Percentiles rank a stretch among this genome's conserved stretches.
Evolutionary conservation across 2,888 invertebrate genomes (phyloP).

Genomic region (Eustalomyia histrio): DNA sequence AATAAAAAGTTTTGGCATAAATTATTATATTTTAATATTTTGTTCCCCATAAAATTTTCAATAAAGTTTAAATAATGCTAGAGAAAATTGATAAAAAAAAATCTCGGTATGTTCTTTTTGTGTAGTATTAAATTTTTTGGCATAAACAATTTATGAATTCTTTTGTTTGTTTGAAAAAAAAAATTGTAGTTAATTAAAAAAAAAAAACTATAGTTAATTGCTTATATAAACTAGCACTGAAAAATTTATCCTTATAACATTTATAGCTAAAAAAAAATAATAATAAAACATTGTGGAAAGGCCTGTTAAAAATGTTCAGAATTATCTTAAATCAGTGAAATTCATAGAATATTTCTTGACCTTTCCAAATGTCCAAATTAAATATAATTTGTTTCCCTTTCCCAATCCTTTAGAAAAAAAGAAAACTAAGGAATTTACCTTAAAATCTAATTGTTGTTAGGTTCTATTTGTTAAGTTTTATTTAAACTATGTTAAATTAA

Average conservation of each 20-base stretch:
- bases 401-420: background rate
- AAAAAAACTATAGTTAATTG: background rate
- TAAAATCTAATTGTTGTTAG: background rate
- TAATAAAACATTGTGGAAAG: background rate
- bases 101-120: too few species aligned
- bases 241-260: background rate
- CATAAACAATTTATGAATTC: too few species aligned
- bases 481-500: conserved; percentile 5
- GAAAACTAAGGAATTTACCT: background rate
- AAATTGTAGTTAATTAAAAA: too few species aligned
- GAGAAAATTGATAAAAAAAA: too few species aligned
- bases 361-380: background rate
- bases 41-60: too few species aligned
- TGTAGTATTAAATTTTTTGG: too few species aligned
- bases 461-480: background rate
- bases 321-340: background rate
- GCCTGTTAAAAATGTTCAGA: background rate
- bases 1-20: too few species aligned
- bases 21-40: too few species aligned
- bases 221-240: background rate
- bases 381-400: background rate
- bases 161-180: too few species aligned
- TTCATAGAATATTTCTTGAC: background rate
- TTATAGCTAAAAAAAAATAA: background rate
- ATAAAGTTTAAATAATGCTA: too few species aligned